Conservation (phyloP, 2,113 vertebrate species). For the Nycticebus coucang region DNA sequence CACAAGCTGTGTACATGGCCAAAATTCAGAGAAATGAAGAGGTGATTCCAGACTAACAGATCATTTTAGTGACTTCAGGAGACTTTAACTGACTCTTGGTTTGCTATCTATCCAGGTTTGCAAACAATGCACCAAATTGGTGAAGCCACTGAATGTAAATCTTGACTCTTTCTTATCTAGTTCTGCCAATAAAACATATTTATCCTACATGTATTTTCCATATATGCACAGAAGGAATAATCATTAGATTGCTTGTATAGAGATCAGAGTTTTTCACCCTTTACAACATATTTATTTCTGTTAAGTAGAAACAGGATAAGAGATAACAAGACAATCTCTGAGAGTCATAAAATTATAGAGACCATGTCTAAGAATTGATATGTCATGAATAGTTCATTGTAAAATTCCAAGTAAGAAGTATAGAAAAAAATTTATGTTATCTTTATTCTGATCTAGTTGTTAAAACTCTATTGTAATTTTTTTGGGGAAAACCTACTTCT, state of each 20-base stretch:
- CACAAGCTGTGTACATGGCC: not conserved
- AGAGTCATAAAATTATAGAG: not conserved
- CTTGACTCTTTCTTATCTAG: not conserved
- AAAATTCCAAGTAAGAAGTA: not conserved
- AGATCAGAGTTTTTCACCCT: not conserved
- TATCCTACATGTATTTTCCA: not conserved
- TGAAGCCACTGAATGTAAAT: not conserved
- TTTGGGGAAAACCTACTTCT: not conserved
- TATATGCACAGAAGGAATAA: too few species aligned
- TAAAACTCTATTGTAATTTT: not conserved
- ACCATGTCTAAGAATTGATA: not conserved
- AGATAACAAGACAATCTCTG: not conserved
- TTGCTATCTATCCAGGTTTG: not conserved
- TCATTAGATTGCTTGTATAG: not conserved
- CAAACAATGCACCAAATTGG: not conserved
- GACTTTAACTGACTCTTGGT: not conserved
- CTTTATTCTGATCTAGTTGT: not conserved
- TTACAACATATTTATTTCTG: not conserved
- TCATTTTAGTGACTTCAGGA: fast-evolving
- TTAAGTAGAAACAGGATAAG: not conserved
- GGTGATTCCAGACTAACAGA: not conserved
- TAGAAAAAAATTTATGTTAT: not conserved
- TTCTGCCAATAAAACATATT: not conserved
- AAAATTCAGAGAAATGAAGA: not conserved
- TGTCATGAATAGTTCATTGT: not conserved